A percentile compares a stretch with the other conserved stretches of the same genome.
phyloP scores from a whole-genome alignment of 2,888 invertebrate genomes.

The Cosmopolites sordidus region DNA sequence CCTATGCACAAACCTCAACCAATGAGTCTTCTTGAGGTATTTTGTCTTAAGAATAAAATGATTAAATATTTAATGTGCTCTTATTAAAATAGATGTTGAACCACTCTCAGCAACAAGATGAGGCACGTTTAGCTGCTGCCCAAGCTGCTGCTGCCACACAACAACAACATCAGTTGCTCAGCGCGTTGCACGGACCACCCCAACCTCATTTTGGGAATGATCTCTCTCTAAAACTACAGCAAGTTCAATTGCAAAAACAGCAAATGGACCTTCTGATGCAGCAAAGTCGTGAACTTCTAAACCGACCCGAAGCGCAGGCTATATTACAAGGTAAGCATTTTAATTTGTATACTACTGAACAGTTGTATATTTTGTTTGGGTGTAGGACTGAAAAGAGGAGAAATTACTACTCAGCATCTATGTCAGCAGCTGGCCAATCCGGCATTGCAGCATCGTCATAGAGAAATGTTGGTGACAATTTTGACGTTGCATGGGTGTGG shows the following conservation, averaged over 20 bases:
- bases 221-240: conserved; percentile 51
- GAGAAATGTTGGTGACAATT: conserved; percentile 66
- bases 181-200: conserved; percentile 30
- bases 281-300: conserved; percentile 61
- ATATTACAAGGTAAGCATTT: conserved; percentile 62
- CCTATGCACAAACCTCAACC: conserved; percentile 49
- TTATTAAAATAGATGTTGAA: conserved; percentile 53
- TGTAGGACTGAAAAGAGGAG: conserved; percentile 68
- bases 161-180: conserved; percentile 33
- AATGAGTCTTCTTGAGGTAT: conserved; percentile 59
- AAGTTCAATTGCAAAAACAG: conserved; percentile 48
- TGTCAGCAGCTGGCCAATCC: conserved; percentile 74
- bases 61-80: no score
- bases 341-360: neutral
- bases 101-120: conserved; percentile 52
- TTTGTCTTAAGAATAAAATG: conserved; percentile 1
- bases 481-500: conserved; percentile 52
- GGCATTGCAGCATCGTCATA: conserved; percentile 67
- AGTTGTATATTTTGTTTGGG: neutral
- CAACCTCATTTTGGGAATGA: conserved; percentile 39
- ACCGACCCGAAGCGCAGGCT: conserved; percentile 72
- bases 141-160: conserved; percentile 24
- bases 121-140: conserved; percentile 29
- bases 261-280: conserved; percentile 45
- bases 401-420: conserved; percentile 69